Conservation (phyloP, 2,888 invertebrate species). For the Papilio elwesi region DNA sequence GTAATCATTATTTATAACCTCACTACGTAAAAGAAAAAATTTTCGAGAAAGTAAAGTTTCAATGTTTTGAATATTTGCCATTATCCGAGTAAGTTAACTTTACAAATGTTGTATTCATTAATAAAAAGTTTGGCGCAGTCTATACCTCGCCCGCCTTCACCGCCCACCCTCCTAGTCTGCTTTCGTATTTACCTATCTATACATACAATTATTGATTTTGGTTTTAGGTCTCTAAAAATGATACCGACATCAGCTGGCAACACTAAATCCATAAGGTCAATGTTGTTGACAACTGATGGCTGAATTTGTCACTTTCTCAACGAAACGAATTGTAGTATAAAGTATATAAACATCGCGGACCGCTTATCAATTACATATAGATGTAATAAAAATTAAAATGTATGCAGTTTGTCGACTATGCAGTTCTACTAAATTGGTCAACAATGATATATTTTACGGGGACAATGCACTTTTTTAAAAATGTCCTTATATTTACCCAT, state of each 20-base stretch:
- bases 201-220: slow-evolving; percentile 45
- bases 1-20: neutral
- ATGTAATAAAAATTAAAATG: slow-evolving; percentile 57
- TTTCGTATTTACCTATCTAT: slow-evolving; percentile 52
- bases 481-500: slow-evolving; percentile 89
- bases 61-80: slow-evolving; percentile 75
- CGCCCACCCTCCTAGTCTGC: slow-evolving; percentile 67
- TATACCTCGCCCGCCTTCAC: slow-evolving; percentile 59
- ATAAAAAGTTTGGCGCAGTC: slow-evolving; percentile 84
- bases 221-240: slow-evolving; percentile 68
- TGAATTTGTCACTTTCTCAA: slow-evolving; percentile 64
- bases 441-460: slow-evolving; percentile 88
- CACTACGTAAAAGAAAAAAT: slow-evolving; percentile 19
- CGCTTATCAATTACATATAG: slow-evolving; percentile 39
- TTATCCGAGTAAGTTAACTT: slow-evolving; percentile 77
- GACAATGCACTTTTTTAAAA: slow-evolving; percentile 88
- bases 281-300: slow-evolving; percentile 75
- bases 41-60: slow-evolving; percentile 58
- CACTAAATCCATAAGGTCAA: slow-evolving; percentile 62
- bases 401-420: slow-evolving; percentile 76
- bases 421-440: slow-evolving; percentile 82
- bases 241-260: slow-evolving; percentile 56
- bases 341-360: slow-evolving; percentile 62
- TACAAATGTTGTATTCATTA: slow-evolving; percentile 81
- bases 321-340: slow-evolving; percentile 37